A percentile compares a stretch with the other conserved stretches of the same genome.
Evolutionary conservation across 2,113 vertebrate species (phyloP).

Genomic region (Chionis minor): DNA sequence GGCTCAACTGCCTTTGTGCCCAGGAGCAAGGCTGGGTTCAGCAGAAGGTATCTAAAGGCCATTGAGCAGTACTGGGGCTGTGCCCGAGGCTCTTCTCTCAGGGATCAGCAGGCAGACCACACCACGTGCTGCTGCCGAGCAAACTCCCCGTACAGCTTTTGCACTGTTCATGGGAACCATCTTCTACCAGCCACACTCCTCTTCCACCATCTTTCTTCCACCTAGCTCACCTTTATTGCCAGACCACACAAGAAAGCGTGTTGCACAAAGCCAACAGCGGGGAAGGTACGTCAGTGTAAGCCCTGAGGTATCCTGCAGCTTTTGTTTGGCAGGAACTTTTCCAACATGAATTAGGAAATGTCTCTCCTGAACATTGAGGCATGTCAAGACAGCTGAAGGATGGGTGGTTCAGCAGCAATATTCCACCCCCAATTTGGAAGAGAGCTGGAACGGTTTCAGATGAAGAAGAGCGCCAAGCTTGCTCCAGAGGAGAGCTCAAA

Average conservation of each 20-base stretch:
- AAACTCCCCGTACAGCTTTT: neutral
- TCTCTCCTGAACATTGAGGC: neutral
- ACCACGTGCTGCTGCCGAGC: fast-evolving
- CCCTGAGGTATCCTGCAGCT: neutral
- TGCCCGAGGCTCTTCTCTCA: neutral
- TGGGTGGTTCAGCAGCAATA: neutral
- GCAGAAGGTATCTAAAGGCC: neutral
- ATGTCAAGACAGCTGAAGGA: slow-evolving; percentile 7
- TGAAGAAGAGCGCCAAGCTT: neutral
- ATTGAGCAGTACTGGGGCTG: neutral
- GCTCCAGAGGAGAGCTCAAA: neutral
- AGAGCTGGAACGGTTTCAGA: neutral
- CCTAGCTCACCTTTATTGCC: neutral
- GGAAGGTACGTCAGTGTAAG: neutral
- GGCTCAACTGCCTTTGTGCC: neutral
- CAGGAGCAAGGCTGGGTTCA: neutral
- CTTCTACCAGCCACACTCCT: neutral
- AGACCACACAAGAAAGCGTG: neutral
- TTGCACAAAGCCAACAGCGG: neutral
- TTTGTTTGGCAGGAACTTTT: slow-evolving; percentile 7
- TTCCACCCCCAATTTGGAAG: neutral
- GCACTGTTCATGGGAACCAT: neutral
- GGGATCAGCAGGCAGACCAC: neutral
- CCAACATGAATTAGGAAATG: neutral
- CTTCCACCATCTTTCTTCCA: neutral